Base-by-base conservation (phyloP, 2,113 vertebrate genomes). In the Zapornia atra region DNA sequence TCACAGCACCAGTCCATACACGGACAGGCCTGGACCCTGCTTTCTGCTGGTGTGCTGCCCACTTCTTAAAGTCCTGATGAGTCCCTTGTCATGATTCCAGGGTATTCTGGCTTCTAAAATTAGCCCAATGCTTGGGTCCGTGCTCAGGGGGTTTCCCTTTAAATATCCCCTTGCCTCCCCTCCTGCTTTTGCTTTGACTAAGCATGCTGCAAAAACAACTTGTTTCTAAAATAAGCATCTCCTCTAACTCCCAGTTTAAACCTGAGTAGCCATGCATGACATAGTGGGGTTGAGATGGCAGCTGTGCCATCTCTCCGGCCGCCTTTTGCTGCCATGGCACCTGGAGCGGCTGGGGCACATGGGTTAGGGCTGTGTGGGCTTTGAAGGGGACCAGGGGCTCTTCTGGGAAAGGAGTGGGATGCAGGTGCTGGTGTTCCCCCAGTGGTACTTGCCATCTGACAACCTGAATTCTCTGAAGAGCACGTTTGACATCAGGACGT, bases 221-320 rank as follows among this genome's bases (percentile, higher is more conserved):
- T 95, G 96, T 81, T 94, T 96, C 97, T 98, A 98, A 98, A 98
- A 97, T 97, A 98, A 98, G 96, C 91, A 38, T 88, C 97, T 93
- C 92, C 46, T 97, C 94, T 94, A 94, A 82, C 94, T 87, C 91
- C 76, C 88, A 33, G 92, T 97, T 96, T 98, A 96, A 97, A 98
- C 91, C 93, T 91, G 96, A 97, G 96, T 94, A 94, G 93, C 93
- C 0, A 65, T 86, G 95, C 94, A 96, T 97, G 97, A 94, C 91
- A 92, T 90, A 88, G 92, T 40, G 2, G 91, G 86, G 92, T 78
- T 77, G 79, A 83, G 90, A 44, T 93, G 94, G 94, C 95, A 95
- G 95, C 95, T 96, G 95, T 68, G 94, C 78, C 79, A 63, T 68
- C 81, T 54, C 75, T 68, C 88, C 2, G 14, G 38, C 82, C 1